These are phyloP conservation scores for Pogonus chalceus DNA, from an alignment of 1,140 invertebrate genomes.

Conservation along the genomic window DNA sequence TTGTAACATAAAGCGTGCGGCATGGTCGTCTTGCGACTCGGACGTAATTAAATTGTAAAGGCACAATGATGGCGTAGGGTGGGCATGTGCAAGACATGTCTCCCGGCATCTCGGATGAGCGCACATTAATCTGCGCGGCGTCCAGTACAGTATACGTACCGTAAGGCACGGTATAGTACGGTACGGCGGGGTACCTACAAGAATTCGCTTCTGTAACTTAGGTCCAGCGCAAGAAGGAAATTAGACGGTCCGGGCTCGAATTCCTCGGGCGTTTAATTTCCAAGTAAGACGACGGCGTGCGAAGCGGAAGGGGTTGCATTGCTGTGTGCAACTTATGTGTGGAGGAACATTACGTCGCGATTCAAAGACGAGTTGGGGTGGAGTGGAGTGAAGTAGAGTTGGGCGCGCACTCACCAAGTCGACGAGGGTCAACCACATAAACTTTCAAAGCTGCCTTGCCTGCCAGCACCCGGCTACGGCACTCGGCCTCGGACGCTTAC, in stretches of 20 bases:
- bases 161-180: not conserved
- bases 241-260: slow-evolving; percentile 7
- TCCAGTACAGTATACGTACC: not conserved
- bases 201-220: slow-evolving; percentile 10
- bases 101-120: not conserved
- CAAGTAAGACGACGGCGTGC: slow-evolving; percentile 2
- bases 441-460: slow-evolving; percentile 33
- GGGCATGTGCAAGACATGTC: not conserved
- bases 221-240: slow-evolving; percentile 9
- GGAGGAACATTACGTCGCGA: slow-evolving; percentile 15
- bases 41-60: slow-evolving; percentile 7
- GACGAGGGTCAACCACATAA: slow-evolving; percentile 35
- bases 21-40: too few species aligned
- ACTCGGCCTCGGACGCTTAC: slow-evolving; percentile 20
- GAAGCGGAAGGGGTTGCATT: not conserved
- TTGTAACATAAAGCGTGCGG: too few species aligned
- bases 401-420: slow-evolving; percentile 20
- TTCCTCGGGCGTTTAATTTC: slow-evolving; percentile 10
- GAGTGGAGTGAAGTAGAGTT: not conserved
- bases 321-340: slow-evolving; percentile 6
- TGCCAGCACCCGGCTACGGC: too few species aligned
- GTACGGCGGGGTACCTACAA: not conserved
- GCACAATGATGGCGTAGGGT: not conserved
- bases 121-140: slow-evolving; percentile 5
- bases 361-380: slow-evolving; percentile 12